Base-by-base conservation (phyloP, 2,797 vertebrate species). In the Sebastes hopkinsi region DNA sequence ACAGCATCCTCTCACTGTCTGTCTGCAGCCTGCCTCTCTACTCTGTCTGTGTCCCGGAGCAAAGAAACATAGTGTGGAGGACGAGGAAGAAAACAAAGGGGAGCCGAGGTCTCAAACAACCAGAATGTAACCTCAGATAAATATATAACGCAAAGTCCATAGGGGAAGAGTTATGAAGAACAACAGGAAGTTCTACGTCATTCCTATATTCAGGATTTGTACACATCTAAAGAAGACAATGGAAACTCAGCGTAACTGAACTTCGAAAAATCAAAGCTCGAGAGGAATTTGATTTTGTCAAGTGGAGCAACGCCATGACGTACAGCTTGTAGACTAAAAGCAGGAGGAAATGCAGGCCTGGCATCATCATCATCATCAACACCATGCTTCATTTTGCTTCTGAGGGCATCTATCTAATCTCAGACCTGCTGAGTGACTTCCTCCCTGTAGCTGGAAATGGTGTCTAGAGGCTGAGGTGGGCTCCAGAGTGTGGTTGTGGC, bases 1-100 rank as follows among this genome's bases (percentile, higher is more conserved):
- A 64, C 67, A 88, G 79, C 88, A 83, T 89, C 90, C 60, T 83
- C 75, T 82, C 68, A 0, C 72, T 82, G 79, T 81, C 77, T 90
- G 79, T 60, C 65, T 30, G 78, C 82, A 84, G 82, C 70, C 87
- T 82, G 82, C 79, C 42, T 78, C 81, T 89, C 87, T 65, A 27
- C 27, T 77, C 84, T 58, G 67, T 46, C 75, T 87, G 67, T 76
- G 72, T 88, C 84, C 82, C 3, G 77, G 79, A 90, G 84, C 82
- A 81, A 76, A 85, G 88, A 70, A 67, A 77, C 72, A 73, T 30
- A 58, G 52, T 79, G 69, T 74, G 61, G 38, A 38, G 67, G 78
- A 88, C n/a, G 34, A 71, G 55, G 67, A 81, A 52, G 83, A 84
- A 52, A 77, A 65, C 46, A 22, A 29, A 71, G 61, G 55, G 50